Conservation (phyloP, 2,888 invertebrate species). For the Agrotis exclamationis region DNA sequence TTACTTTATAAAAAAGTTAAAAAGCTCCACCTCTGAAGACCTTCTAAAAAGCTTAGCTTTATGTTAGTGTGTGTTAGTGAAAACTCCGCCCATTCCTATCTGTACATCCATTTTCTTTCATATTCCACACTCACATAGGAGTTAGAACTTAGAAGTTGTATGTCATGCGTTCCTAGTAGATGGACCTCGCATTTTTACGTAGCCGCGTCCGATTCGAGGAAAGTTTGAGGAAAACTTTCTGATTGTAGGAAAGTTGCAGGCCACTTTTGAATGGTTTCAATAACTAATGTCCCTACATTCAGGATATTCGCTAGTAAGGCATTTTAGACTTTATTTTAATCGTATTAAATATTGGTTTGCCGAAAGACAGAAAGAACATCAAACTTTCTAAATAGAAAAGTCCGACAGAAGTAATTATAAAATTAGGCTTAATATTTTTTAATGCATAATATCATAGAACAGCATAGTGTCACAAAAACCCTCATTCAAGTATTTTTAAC, state of each 20-base stretch:
- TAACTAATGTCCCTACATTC: too few relatives aligned
- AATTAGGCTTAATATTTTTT: too few relatives aligned
- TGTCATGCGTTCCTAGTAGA: constrained; percentile 75
- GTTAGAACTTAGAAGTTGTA: constrained; percentile 55
- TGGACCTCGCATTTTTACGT: constrained; percentile 79
- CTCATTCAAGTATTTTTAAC: too few relatives aligned
- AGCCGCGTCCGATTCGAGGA: constrained; percentile 62
- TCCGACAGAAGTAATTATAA: too few relatives aligned
- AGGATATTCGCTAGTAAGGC: background rate
- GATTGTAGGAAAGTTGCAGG: background rate
- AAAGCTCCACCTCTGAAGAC: constrained; percentile 69
- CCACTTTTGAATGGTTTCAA: background rate
- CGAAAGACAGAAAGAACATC: too few relatives aligned
- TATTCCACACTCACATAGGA: constrained; percentile 59
- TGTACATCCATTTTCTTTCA: constrained; percentile 15
- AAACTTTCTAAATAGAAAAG: too few relatives aligned
- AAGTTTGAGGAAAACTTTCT: constrained; percentile 13
- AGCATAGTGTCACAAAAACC: too few relatives aligned
- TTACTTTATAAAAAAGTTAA: constrained; percentile 76
- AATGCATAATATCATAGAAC: too few relatives aligned
- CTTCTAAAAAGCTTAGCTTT: constrained; percentile 36
- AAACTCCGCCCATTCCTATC: constrained; percentile 68
- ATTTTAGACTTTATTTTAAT: background rate
- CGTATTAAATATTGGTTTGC: too few relatives aligned
- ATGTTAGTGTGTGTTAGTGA: constrained; percentile 54